Conservation (phyloP, 2,888 invertebrate genomes). For the Eristalinus sepulchralis region DNA sequence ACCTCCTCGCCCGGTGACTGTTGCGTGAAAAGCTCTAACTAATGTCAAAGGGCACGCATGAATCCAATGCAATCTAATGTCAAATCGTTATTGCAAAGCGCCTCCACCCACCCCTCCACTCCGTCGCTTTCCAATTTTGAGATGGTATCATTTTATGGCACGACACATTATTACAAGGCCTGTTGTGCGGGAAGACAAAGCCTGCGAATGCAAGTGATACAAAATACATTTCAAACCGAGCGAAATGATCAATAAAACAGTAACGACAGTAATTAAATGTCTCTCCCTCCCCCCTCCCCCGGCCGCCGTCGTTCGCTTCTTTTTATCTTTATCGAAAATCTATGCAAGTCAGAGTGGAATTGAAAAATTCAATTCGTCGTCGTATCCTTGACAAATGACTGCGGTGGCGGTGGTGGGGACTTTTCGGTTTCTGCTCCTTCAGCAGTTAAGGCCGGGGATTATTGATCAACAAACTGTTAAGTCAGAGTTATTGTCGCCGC, state of each 20-base stretch:
- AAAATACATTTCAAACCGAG: background rate
- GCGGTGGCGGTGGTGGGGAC: background rate
- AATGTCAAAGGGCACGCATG: background rate
- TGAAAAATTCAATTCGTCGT: background rate
- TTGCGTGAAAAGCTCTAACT: background rate
- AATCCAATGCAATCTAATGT: background rate
- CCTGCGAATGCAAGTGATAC: background rate
- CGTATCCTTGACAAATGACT: background rate
- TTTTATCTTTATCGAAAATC: background rate
- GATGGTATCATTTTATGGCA: background rate
- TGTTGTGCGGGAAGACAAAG: background rate
- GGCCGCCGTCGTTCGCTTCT: background rate
- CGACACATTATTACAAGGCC: background rate
- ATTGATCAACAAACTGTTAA: constrained; percentile 40
- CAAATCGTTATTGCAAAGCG: background rate
- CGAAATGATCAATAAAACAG: constrained; percentile 1
- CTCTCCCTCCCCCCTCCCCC: too few relatives aligned
- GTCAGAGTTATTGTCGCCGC: constrained; percentile 18
- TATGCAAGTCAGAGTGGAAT: background rate
- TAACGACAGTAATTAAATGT: constrained; percentile 11
- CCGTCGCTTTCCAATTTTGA: background rate
- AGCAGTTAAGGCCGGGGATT: background rate
- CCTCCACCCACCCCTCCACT: background rate
- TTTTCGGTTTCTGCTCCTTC: background rate
- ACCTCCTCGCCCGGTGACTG: background rate